Percentiles rank a stretch among this genome's conserved stretches.
Evolutionary conservation across 2,113 vertebrate genomes (phyloP).

Genomic region (Heterocephalus glaber): DNA sequence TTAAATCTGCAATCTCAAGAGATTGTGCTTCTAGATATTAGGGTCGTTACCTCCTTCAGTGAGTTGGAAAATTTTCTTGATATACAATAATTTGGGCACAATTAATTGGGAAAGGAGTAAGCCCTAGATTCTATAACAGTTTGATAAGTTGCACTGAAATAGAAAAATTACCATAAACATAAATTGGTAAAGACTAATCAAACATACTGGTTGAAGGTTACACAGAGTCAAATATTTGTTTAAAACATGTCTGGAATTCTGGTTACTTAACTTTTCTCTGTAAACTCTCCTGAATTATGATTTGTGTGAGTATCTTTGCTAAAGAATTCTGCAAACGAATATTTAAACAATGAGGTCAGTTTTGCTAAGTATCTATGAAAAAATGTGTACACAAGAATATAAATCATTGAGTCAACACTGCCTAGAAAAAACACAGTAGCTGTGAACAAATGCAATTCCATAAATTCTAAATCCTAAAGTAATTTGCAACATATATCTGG

Average conservation of each 20-base stretch:
- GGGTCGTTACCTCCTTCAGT: slow-evolving; percentile 25
- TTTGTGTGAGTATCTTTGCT: slow-evolving; percentile 45
- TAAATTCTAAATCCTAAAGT: background rate
- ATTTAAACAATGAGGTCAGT: slow-evolving; percentile 56
- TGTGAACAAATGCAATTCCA: background rate
- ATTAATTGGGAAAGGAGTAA: slow-evolving; percentile 40
- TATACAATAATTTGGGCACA: slow-evolving; percentile 58
- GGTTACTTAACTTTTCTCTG: slow-evolving; percentile 72
- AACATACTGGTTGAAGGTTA: slow-evolving; percentile 74
- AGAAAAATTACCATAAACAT: slow-evolving; percentile 74
- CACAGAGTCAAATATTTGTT: slow-evolving; percentile 71
- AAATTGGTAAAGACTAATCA: slow-evolving; percentile 77
- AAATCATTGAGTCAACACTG: background rate
- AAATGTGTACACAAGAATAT: slow-evolving; percentile 32
- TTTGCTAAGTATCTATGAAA: slow-evolving; percentile 14
- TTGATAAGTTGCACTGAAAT: slow-evolving; percentile 43
- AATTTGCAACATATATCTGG: background rate
- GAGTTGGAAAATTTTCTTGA: slow-evolving; percentile 68
- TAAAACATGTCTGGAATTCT: slow-evolving; percentile 71
- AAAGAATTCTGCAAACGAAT: slow-evolving; percentile 68
- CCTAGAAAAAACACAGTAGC: background rate
- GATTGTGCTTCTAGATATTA: background rate
- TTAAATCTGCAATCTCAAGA: slow-evolving; percentile 4
- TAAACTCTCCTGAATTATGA: slow-evolving; percentile 69
- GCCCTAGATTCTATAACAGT: slow-evolving; percentile 63